Conservation (phyloP, 2,888 invertebrate species). For the Synergus gifuensis region DNA sequence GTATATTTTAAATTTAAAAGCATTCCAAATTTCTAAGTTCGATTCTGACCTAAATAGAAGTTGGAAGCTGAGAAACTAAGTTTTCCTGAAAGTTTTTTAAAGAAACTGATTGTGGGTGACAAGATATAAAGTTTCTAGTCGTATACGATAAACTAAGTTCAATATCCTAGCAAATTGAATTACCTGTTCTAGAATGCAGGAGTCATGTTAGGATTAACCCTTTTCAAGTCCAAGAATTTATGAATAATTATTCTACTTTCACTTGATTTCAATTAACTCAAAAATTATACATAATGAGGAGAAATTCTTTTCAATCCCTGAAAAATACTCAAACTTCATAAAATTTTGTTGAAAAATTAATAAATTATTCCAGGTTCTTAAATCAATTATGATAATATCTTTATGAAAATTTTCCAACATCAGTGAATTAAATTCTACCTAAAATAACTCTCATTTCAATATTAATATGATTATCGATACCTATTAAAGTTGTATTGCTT, state of each 20-base stretch:
- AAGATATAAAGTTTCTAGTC: background rate
- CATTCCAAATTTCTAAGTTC: background rate
- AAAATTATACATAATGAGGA: background rate
- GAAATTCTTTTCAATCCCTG: background rate
- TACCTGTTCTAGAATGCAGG: background rate
- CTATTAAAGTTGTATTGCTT: too few species aligned
- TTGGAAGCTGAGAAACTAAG: too few species aligned
- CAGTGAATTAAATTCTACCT: too few species aligned
- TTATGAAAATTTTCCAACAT: too few species aligned
- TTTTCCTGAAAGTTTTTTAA: background rate
- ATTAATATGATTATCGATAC: too few species aligned
- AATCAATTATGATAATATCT: too few species aligned
- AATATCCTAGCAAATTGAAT: slow-evolving; percentile 6
- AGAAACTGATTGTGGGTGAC: background rate
- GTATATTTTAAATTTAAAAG: background rate
- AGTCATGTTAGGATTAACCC: background rate
- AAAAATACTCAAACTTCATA: too few species aligned
- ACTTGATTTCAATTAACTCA: background rate
- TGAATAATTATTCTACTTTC: background rate
- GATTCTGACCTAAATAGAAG: background rate
- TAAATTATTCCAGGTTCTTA: background rate
- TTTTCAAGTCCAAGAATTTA: background rate
- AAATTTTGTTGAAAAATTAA: background rate
- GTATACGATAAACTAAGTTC: background rate
- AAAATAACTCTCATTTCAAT: too few species aligned